phyloP scores from a whole-genome alignment of 2,113 vertebrate genomes.

The Corydoras sp. region DNA sequence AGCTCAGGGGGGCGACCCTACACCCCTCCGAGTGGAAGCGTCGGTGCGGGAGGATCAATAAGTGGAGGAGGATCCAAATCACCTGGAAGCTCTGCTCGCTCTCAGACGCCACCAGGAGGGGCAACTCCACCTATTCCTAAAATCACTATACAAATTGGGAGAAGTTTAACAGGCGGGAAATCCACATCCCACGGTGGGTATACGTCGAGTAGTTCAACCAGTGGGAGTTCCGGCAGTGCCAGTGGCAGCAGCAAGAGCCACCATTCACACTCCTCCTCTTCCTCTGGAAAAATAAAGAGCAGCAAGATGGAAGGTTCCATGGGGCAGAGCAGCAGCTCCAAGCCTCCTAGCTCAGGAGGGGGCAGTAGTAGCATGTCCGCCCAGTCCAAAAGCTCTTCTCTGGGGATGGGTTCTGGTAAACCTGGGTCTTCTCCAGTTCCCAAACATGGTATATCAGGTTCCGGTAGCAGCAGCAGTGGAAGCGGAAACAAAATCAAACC shows the following conservation, averaged over 20 bases:
- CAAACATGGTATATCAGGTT: constrained; percentile 79
- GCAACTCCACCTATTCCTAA: constrained; percentile 94
- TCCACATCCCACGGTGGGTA: constrained; percentile 89
- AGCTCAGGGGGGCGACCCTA: constrained; percentile 86
- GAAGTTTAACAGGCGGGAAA: constrained; percentile 89
- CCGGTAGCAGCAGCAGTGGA: constrained; percentile 76
- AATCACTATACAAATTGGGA: constrained; percentile 96
- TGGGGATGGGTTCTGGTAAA: constrained; percentile 79
- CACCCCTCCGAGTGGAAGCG: constrained; percentile 87
- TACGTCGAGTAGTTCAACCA: constrained; percentile 81
- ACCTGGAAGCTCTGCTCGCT: constrained; percentile 88
- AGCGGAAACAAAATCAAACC: constrained; percentile 3
- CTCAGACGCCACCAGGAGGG: constrained; percentile 89
- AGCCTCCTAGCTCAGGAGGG: constrained; percentile 71
- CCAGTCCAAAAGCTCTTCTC: constrained; percentile 84
- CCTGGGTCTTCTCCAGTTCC: constrained; percentile 90
- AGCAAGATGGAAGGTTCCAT: constrained; percentile 84
- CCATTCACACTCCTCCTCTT: constrained; percentile 86
- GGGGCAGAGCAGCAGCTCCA: constrained; percentile 79
- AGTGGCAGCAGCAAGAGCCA: constrained; percentile 85
- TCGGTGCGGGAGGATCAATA: constrained; percentile 72
- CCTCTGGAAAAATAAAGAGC: constrained; percentile 90
- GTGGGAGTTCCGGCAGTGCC: constrained; percentile 56
- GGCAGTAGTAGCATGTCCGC: constrained; percentile 63
- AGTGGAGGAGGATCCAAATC: constrained; percentile 89